Conservation (phyloP, 1,140 invertebrate genomes). For the Ips typographus region DNA sequence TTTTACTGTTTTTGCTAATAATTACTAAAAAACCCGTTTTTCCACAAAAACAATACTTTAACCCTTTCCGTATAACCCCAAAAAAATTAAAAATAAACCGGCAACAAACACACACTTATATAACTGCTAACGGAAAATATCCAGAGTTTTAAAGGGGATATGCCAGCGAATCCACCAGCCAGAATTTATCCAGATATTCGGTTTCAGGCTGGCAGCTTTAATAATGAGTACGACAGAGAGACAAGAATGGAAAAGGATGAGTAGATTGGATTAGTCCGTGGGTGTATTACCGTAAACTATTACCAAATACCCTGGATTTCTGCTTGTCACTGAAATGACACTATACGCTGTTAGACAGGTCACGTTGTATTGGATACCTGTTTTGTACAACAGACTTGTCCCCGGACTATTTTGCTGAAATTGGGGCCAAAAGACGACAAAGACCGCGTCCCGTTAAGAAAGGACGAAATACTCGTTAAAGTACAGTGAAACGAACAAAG, state of each 20-base stretch:
- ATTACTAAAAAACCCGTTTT: neutral
- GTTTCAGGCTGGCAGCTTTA: conserved; percentile 29
- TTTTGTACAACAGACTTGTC: neutral
- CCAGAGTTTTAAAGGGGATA: conserved; percentile 22
- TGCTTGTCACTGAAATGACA: neutral
- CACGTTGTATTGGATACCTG: neutral
- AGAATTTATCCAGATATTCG: conserved; percentile 18
- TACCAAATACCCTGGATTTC: neutral
- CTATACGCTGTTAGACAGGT: neutral
- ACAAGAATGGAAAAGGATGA: conserved; percentile 4
- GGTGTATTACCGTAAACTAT: neutral
- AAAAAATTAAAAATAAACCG: conserved; percentile 38
- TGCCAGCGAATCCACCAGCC: conserved; percentile 8
- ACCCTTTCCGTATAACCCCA: conserved; percentile 8
- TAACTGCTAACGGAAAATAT: conserved; percentile 35
- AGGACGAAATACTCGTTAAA: conserved; percentile 35
- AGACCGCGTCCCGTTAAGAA: conserved; percentile 19
- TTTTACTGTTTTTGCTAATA: conserved; percentile 9
- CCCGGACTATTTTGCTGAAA: conserved; percentile 6
- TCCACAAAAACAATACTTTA: conserved; percentile 3
- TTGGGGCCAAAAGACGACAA: conserved; percentile 32
- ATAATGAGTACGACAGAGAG: conserved; percentile 26
- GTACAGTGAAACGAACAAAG: conserved; percentile 35
- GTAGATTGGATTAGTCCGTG: neutral
- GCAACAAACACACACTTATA: conserved; percentile 37